phyloP scores from a whole-genome alignment of 2,888 invertebrate species.

The Caenorhabditis sp. region DNA sequence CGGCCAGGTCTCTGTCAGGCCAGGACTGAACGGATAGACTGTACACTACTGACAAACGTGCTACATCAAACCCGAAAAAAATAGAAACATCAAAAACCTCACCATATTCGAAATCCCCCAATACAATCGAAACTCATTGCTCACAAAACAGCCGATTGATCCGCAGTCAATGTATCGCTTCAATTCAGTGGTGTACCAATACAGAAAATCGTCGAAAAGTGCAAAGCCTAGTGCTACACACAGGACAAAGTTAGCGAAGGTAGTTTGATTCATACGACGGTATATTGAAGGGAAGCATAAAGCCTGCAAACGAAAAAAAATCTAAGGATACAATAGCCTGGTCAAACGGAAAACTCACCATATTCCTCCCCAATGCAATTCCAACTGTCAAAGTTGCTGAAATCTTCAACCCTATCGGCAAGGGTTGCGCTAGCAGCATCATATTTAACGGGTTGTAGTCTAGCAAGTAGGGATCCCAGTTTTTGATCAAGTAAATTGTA shows the following conservation, averaged over 20 bases:
- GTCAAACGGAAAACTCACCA: slow-evolving; percentile 25
- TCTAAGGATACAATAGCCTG: background rate
- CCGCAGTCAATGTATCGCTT: slow-evolving; percentile 39
- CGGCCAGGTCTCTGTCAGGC: no score
- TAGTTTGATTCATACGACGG: slow-evolving; percentile 37
- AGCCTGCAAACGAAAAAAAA: slow-evolving; percentile 27
- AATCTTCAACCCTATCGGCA: slow-evolving; percentile 50
- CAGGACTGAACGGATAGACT: no score
- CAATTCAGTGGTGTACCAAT: slow-evolving; percentile 28
- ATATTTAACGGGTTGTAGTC: slow-evolving; percentile 49
- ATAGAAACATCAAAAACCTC: no score
- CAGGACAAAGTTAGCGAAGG: slow-evolving; percentile 13
- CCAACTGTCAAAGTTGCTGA: slow-evolving; percentile 40
- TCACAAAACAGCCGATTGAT: slow-evolving; percentile 53
- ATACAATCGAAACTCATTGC: slow-evolving; percentile 39
- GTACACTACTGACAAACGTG: no score
- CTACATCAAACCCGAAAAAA: no score
- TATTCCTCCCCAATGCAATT: slow-evolving; percentile 45
- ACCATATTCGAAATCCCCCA: slow-evolving; percentile 61
- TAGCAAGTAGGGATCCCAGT: slow-evolving; percentile 21
- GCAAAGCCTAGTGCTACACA: slow-evolving; percentile 22
- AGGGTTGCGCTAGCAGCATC: slow-evolving; percentile 33
- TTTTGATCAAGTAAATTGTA: slow-evolving; percentile 41
- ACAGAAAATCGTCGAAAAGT: slow-evolving; percentile 29
- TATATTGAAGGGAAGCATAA: slow-evolving; percentile 33